phyloP scores from a whole-genome alignment of 2,113 vertebrate species.

The Ptilonorhynchus violaceus region DNA sequence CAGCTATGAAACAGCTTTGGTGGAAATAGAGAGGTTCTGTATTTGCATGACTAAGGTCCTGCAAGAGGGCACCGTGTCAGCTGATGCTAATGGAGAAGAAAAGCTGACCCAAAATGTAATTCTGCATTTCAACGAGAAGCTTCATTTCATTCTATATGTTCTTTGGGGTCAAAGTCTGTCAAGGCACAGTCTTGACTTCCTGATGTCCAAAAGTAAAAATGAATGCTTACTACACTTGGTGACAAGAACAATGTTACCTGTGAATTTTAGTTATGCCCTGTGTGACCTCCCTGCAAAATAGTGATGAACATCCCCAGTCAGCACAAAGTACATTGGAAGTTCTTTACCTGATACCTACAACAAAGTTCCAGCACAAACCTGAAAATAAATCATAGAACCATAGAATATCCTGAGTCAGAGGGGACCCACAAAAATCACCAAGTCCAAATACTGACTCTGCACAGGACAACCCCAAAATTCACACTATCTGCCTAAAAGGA shows the following conservation, averaged over 20 bases:
- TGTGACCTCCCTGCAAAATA: background rate
- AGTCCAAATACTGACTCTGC: background rate
- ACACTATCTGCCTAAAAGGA: background rate
- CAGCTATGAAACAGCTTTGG: background rate
- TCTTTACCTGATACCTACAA: background rate
- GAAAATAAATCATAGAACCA: background rate
- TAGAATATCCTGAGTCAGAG: background rate
- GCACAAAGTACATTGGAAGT: background rate
- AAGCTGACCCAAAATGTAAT: background rate
- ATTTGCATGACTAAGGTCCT: background rate
- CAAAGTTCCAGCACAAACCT: background rate
- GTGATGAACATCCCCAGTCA: background rate
- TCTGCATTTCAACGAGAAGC: background rate
- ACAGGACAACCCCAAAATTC: background rate
- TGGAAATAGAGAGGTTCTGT: background rate
- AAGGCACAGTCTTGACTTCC: background rate
- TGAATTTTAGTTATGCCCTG: background rate
- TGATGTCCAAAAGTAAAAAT: background rate
- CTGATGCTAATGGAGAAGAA: background rate
- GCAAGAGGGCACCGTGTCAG: background rate
- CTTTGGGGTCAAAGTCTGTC: background rate
- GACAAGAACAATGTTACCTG: background rate
- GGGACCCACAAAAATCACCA: background rate
- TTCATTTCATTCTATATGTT: background rate
- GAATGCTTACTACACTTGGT: background rate